Evolutionary conservation across 1,140 invertebrate species (phyloP).

Genomic region (Andricus grossulariae): DNA sequence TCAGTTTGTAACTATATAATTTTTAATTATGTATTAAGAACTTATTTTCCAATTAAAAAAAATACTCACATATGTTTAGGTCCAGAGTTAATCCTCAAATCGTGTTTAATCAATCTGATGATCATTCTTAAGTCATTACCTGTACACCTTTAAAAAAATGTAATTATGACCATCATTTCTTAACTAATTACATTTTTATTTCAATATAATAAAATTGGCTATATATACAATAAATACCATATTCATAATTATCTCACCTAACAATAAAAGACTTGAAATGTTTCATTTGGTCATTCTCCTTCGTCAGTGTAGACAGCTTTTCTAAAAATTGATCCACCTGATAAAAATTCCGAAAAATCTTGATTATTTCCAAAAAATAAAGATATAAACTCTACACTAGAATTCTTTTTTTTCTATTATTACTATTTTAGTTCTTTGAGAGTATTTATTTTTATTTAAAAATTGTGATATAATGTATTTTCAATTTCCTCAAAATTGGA

Average conservation of each 20-base stretch:
- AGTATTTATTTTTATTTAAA: too few species aligned
- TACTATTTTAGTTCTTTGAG: too few species aligned
- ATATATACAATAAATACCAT: too few species aligned
- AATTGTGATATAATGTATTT: too few species aligned
- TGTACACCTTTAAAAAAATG: conserved; percentile 81
- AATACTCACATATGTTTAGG: conserved; percentile 89
- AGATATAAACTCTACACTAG: too few species aligned
- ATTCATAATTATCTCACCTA: conserved; percentile 65
- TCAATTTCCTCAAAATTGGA: too few species aligned
- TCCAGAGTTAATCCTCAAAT: conserved; percentile 93
- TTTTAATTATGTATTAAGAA: conserved; percentile 16
- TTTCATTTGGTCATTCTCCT: conserved; percentile 90
- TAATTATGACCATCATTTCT: conserved; percentile 34
- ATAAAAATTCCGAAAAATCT: conserved; percentile 29
- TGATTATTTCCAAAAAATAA: background rate
- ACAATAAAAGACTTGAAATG: conserved; percentile 85
- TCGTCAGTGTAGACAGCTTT: conserved; percentile 85
- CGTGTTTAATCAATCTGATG: conserved; percentile 91
- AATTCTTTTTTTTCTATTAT: too few species aligned
- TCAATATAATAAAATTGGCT: conserved; percentile 7
- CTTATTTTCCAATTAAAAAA: background rate
- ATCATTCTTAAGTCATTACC: conserved; percentile 90
- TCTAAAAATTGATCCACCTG: conserved; percentile 86
- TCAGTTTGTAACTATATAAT: too few species aligned
- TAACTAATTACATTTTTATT: background rate